Conservation (phyloP, 2,797 vertebrate species). For the Channa striata region DNA sequence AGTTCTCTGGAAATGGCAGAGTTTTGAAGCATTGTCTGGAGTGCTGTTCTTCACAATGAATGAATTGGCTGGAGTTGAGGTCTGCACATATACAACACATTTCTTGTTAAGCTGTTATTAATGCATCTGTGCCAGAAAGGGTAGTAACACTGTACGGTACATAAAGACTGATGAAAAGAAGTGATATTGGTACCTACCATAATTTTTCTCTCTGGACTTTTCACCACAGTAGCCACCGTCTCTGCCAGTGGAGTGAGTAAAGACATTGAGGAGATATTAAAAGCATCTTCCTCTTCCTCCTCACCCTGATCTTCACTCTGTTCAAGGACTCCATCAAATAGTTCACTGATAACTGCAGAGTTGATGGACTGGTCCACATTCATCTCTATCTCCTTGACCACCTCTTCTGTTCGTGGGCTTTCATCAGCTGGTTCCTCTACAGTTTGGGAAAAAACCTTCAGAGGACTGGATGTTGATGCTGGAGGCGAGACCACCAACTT, state of each 20-base stretch:
- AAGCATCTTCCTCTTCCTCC: conserved; percentile 84
- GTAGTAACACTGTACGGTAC: not conserved
- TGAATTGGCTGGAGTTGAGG: conserved; percentile 85
- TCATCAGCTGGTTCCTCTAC: conserved; percentile 53
- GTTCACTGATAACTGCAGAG: conserved; percentile 92
- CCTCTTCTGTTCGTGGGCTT: conserved; percentile 36
- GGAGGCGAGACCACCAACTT: conserved; percentile 40
- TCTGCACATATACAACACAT: conserved; percentile 54
- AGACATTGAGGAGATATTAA: conserved; percentile 99
- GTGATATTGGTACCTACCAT: conserved; percentile 64
- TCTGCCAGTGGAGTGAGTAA: conserved; percentile 91
- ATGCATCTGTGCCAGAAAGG: not conserved
- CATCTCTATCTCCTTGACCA: conserved; percentile 80
- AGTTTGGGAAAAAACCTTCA: conserved; percentile 60
- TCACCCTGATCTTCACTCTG: conserved; percentile 78
- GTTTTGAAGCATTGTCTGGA: conserved; percentile 74
- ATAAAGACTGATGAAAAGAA: not conserved
- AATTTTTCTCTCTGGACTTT: conserved; percentile 86
- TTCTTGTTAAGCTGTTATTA: not conserved
- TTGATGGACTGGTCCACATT: conserved; percentile 87
- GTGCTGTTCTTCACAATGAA: conserved; percentile 79
- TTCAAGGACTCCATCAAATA: conserved; percentile 90
- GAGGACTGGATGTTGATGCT: conserved; percentile 75
- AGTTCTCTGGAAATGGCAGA: conserved; percentile 87
- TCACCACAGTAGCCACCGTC: conserved; percentile 87